Conservation (phyloP, 2,888 invertebrate species). For the Homarus gammarus region DNA sequence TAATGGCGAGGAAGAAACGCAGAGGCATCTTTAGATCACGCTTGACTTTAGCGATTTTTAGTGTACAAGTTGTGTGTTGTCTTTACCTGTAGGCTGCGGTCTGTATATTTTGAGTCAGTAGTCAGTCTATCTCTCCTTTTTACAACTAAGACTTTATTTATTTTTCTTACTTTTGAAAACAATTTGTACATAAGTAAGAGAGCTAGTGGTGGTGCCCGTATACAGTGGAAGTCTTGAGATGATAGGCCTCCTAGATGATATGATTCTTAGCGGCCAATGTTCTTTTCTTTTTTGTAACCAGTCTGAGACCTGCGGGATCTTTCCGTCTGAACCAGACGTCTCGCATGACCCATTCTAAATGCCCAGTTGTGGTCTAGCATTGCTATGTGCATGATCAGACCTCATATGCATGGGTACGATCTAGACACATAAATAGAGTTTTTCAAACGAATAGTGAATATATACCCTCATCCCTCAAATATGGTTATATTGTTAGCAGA, state of each 20-base stretch:
- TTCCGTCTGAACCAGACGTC: constrained; percentile 14
- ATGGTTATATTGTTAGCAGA: not conserved
- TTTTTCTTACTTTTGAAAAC: constrained; percentile 19
- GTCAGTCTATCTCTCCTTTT: constrained; percentile 18
- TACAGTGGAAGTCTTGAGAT: constrained; percentile 19
- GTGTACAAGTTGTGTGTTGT: constrained; percentile 55
- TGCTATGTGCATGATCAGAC: constrained; percentile 58
- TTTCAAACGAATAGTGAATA: not conserved
- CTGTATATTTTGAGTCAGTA: constrained; percentile 47
- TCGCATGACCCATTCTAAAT: constrained; percentile 42
- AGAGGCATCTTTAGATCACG: constrained; percentile 48
- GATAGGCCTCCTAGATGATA: constrained; percentile 26
- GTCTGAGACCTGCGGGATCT: constrained; percentile 33
- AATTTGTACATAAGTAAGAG: constrained; percentile 17
- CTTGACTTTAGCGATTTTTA: constrained; percentile 55
- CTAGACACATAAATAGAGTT: constrained; percentile 2
- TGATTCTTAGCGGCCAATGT: constrained; percentile 39
- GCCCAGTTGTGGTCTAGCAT: constrained; percentile 38
- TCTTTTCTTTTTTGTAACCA: constrained; percentile 35
- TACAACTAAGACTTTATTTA: constrained; percentile 15
- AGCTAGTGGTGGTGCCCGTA: constrained; percentile 46
- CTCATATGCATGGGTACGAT: constrained; percentile 51
- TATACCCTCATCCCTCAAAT: not conserved
- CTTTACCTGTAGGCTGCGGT: constrained; percentile 25
- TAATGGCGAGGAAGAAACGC: constrained; percentile 36